A percentile compares a stretch with the other conserved stretches of the same genome.
Conservation (phyloP, 2,113 vertebrate genomes). For the Hucho hucho region DNA sequence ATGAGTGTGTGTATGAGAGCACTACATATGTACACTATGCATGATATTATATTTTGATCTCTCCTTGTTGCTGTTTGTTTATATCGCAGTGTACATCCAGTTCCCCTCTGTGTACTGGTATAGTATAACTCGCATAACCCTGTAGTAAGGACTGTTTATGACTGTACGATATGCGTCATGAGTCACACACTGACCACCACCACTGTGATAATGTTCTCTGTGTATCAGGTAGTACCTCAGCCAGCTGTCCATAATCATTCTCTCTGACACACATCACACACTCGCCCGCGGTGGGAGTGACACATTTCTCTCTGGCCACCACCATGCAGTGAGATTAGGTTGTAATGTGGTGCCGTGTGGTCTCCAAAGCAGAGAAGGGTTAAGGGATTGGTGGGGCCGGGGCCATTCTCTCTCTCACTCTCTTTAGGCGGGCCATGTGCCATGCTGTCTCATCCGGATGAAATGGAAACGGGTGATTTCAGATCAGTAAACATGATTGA, state of each 20-base stretch:
- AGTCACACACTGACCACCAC: slow-evolving; percentile 33
- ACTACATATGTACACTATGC: slow-evolving; percentile 17
- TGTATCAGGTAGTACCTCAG: slow-evolving; percentile 64
- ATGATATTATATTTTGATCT: slow-evolving; percentile 14
- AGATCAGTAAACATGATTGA: too few species aligned
- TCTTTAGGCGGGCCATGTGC: slow-evolving; percentile 35
- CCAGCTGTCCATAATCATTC: slow-evolving; percentile 72
- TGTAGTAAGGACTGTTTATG: slow-evolving; percentile 54
- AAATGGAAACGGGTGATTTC: slow-evolving; percentile 3
- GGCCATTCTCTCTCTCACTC: slow-evolving; percentile 17
- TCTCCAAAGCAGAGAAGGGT: slow-evolving; percentile 59
- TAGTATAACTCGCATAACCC: slow-evolving; percentile 58
- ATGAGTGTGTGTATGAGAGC: neutral
- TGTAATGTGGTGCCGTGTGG: slow-evolving; percentile 64
- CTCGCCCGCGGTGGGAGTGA: slow-evolving; percentile 43
- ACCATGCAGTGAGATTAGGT: slow-evolving; percentile 60
- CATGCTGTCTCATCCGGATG: slow-evolving; percentile 30
- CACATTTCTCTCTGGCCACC: slow-evolving; percentile 61
- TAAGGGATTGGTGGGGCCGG: slow-evolving; percentile 28
- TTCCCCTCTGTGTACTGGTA: slow-evolving; percentile 53
- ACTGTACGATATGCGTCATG: slow-evolving; percentile 36
- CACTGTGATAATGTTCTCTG: slow-evolving; percentile 61
- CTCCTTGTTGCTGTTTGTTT: slow-evolving; percentile 25
- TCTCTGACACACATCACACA: slow-evolving; percentile 34
- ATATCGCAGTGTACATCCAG: slow-evolving; percentile 33